phyloP scores from a whole-genome alignment of 64 coral and sea anemone species.

The Stichodactyla helianthus region DNA sequence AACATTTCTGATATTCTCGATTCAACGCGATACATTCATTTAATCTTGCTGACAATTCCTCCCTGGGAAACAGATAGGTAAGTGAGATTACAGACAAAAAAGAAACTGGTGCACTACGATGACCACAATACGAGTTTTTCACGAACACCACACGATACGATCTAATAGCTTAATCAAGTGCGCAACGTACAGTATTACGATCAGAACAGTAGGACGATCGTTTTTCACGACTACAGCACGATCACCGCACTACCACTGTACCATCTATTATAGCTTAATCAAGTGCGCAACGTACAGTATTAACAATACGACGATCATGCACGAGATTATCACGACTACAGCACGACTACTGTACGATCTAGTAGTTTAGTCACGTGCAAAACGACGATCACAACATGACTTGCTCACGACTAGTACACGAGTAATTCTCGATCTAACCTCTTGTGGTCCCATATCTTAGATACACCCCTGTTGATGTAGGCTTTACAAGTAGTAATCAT shows the following conservation, averaged over 20 bases:
- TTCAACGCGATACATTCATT: constrained; percentile 87
- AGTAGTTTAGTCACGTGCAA: not conserved
- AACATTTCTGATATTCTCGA: constrained; percentile 85
- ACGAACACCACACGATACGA: not conserved
- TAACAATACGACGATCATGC: not conserved
- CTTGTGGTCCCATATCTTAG: constrained; percentile 88
- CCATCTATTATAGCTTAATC: not conserved
- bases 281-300: not conserved
- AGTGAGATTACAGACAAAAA: not conserved
- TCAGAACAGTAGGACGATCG: not conserved
- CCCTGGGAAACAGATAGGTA: constrained; percentile 27
- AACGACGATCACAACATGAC: not conserved
- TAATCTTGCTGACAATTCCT: constrained; percentile 67
- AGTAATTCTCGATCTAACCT: constrained; percentile 32
- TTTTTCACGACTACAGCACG: not conserved
- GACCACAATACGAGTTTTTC: not conserved
- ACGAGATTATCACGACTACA: not conserved
- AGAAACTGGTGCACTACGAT: not conserved
- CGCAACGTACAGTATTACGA: not conserved
- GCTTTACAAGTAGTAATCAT: constrained; percentile 99
- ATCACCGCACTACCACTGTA: not conserved
- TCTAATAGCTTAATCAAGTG: not conserved
- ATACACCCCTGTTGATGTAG: constrained; percentile 82
- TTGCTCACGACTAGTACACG: too few species aligned
- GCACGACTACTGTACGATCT: not conserved